Evolutionary conservation across 2,797 vertebrate species (phyloP).

Genomic region (Xiphorhynchus erythropygius): DNA sequence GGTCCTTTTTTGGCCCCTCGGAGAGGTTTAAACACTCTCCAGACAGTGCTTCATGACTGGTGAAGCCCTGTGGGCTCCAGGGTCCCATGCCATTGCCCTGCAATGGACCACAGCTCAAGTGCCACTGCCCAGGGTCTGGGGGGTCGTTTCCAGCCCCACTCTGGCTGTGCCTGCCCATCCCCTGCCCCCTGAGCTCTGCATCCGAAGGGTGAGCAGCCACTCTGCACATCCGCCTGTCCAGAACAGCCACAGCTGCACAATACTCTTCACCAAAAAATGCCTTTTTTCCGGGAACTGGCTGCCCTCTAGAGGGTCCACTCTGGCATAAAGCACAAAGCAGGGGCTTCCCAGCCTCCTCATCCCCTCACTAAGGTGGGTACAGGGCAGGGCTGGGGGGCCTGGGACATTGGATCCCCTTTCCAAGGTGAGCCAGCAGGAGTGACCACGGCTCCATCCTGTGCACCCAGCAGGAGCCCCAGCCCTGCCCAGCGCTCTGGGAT

Average conservation of each 20-base stretch:
- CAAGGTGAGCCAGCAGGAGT: accelerated
- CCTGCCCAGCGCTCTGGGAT: neutral
- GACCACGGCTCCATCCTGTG: accelerated
- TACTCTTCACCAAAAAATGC: accelerated
- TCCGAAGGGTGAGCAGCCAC: neutral
- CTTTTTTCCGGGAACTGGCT: constrained; percentile 4
- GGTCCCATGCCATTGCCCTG: neutral
- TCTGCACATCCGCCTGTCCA: accelerated
- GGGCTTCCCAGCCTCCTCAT: neutral
- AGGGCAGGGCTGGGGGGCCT: neutral
- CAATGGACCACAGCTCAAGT: neutral
- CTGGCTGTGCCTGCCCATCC: neutral
- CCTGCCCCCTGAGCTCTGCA: neutral
- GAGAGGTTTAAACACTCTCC: neutral
- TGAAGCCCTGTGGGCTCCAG: neutral
- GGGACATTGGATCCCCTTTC: neutral
- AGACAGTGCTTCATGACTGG: accelerated
- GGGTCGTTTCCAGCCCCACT: accelerated
- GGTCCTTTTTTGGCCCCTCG: accelerated
- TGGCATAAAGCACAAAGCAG: neutral
- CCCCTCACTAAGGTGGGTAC: neutral
- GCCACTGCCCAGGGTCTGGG: neutral
- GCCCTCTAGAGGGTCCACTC: constrained; percentile 58
- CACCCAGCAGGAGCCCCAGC: accelerated
- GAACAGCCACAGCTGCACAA: neutral